Conservation (phyloP, 2,113 vertebrate genomes). For the Toxotes jaculatrix region DNA sequence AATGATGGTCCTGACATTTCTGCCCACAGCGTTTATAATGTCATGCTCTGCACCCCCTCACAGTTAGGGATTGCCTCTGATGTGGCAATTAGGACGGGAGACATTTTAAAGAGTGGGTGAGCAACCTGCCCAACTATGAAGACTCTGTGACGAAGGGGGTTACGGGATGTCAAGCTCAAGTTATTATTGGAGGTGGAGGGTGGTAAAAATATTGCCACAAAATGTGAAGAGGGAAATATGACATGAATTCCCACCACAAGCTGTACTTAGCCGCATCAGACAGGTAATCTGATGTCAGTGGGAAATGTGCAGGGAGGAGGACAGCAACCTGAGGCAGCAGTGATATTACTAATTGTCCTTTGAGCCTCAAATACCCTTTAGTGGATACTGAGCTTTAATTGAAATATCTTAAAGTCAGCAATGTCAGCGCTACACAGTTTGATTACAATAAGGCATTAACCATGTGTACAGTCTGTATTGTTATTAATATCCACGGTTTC, state of each 20-base stretch:
- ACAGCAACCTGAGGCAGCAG: not conserved
- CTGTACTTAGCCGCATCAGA: not conserved
- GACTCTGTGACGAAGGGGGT: conserved; percentile 12
- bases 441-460: not conserved
- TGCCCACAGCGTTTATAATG: conserved; percentile 64
- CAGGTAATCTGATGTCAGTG: not conserved
- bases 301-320: not conserved
- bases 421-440: not conserved
- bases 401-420: not conserved
- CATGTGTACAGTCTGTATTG: not conserved
- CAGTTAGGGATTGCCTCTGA: conserved; percentile 62
- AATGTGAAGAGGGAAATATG: not conserved
- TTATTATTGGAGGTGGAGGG: conserved; percentile 14
- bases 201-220: conserved; percentile 18
- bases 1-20: conserved; percentile 75
- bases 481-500: not conserved
- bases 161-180: conserved; percentile 27
- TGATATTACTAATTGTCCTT: not conserved
- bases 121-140: conserved; percentile 38
- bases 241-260: conserved; percentile 8
- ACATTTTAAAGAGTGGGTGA: conserved; percentile 56
- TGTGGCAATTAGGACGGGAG: conserved; percentile 65
- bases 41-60: conserved; percentile 58
- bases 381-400: not conserved
- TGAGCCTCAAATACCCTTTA: not conserved